Evolutionary conservation across 2,113 vertebrate species (phyloP).

Genomic region (Anseranas semipalmata): DNA sequence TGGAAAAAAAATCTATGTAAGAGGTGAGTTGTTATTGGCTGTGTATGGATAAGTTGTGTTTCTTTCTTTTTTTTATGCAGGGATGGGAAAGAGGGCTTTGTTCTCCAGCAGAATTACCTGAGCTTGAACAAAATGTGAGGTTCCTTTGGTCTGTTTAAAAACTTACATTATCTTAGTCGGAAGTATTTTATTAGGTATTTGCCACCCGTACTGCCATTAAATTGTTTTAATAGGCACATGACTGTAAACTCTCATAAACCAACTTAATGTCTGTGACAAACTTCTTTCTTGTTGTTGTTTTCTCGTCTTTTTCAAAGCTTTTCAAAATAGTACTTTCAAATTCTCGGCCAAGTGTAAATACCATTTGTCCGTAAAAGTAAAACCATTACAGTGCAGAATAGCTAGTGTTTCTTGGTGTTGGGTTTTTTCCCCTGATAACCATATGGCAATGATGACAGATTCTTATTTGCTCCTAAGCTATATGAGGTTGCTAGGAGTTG

Average conservation of each 20-base stretch:
- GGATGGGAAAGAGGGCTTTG: neutral
- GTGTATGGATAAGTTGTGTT: neutral
- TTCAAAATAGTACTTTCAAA: neutral
- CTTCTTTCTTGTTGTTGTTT: neutral
- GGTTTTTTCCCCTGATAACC: neutral
- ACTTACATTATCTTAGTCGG: neutral
- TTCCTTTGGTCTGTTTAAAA: neutral
- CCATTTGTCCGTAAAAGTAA: neutral
- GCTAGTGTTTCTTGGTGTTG: neutral
- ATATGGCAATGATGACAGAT: slow-evolving; percentile 54
- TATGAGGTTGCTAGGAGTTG: slow-evolving; percentile 74
- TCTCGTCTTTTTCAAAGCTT: neutral
- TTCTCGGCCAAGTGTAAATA: neutral
- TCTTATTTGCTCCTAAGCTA: slow-evolving; percentile 51
- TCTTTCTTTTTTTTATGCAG: neutral
- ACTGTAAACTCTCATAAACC: neutral
- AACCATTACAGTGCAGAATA: neutral
- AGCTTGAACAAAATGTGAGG: neutral
- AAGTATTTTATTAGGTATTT: neutral
- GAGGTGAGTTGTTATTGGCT: neutral
- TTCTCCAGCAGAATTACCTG: neutral
- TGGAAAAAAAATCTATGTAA: neutral
- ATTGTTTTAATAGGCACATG: neutral
- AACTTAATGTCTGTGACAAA: neutral
- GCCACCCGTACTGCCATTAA: neutral